These are phyloP conservation scores for Opisthograptis luteolata DNA, from an alignment of 2,888 invertebrate genomes.

Conservation along the genomic window DNA sequence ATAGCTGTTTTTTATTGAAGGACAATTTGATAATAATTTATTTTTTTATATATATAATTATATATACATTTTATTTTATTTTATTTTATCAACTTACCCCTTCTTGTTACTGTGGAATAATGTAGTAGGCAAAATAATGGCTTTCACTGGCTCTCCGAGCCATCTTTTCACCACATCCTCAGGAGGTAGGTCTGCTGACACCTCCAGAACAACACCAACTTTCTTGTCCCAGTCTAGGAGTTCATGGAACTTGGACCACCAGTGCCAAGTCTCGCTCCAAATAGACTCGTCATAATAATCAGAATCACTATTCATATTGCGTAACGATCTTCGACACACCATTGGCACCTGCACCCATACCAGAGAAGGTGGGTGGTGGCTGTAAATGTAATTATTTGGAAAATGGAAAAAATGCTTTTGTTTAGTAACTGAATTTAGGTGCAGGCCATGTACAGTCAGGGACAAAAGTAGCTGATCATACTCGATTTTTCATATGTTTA, in stretches of 20 bases:
- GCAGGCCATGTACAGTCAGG: too few relatives aligned
- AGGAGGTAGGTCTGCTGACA: slow-evolving; percentile 92
- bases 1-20: too few relatives aligned
- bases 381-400: slow-evolving; percentile 39
- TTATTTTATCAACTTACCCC: slow-evolving; percentile 87
- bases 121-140: slow-evolving; percentile 91
- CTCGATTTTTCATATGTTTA: too few relatives aligned
- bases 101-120: slow-evolving; percentile 95
- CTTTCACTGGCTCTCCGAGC: slow-evolving; percentile 97
- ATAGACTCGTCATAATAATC: slow-evolving; percentile 70
- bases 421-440: too few relatives aligned
- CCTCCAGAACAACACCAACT: slow-evolving; percentile 90
- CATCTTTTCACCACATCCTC: slow-evolving; percentile 90
- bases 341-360: slow-evolving; percentile 89
- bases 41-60: too few relatives aligned
- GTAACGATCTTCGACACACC: slow-evolving; percentile 64
- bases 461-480: too few relatives aligned
- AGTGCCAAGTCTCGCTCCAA: slow-evolving; percentile 89
- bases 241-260: slow-evolving; percentile 91
- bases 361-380: slow-evolving; percentile 75
- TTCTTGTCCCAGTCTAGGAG: slow-evolving; percentile 81
- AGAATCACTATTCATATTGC: slow-evolving; percentile 44
- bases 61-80: too few relatives aligned
- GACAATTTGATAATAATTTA: too few relatives aligned
- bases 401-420: too few relatives aligned